Conservation (phyloP, 2,113 vertebrate genomes). For the Dasyurus viverrinus region DNA sequence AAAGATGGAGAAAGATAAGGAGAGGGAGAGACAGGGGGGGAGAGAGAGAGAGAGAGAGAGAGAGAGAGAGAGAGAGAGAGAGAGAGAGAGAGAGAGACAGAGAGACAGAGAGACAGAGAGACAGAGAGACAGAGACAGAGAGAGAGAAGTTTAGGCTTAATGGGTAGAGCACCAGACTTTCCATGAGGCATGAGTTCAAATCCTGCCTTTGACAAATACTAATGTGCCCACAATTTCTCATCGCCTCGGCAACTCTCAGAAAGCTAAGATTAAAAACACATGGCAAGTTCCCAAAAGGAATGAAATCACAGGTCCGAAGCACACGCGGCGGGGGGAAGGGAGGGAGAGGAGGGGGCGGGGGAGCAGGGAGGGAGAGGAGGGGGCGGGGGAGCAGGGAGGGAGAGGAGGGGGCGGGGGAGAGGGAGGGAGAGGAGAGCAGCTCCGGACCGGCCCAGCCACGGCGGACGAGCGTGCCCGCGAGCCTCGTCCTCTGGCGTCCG, state of each 20-base stretch:
- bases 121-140: too few species aligned
- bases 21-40: neutral
- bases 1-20: too few species aligned
- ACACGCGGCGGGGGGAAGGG: too few species aligned
- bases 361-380: too few species aligned
- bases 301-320: neutral
- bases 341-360: accelerated
- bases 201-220: neutral
- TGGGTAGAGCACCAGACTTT: neutral
- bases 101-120: neutral
- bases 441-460: neutral
- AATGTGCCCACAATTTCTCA: neutral
- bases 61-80: neutral
- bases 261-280: neutral
- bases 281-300: neutral
- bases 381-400: too few species aligned
- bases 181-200: neutral
- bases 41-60: neutral
- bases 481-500: too few species aligned
- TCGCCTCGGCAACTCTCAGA: neutral
- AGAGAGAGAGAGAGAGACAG: neutral
- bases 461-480: too few species aligned
- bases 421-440: accelerated
- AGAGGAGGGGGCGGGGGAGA: too few species aligned
- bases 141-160: neutral